Base-by-base conservation (phyloP, 2,113 vertebrate genomes). In the Ramphastos sulfuratus region DNA sequence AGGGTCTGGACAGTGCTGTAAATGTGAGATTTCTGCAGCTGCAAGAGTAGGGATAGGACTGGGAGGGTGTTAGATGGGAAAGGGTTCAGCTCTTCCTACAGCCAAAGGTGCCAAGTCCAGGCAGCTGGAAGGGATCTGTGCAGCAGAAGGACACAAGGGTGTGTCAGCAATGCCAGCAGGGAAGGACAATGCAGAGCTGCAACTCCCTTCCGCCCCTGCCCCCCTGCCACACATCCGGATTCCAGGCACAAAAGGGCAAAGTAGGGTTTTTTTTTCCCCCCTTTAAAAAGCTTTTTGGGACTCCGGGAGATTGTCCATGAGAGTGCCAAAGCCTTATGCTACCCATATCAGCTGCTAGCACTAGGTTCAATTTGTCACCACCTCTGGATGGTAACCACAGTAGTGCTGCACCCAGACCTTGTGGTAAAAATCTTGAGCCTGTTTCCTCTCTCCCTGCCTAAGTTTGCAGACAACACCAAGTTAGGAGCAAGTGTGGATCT, bases 141-240 rank as follows among this genome's bases (percentile, higher is more conserved):
- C 16, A 28, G 72, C 75, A 87, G 85, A 70, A 52, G 63, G 72
- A n/a, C 65, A 64, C 67, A 3, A 5, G 83, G 89, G 92, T 76
- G 84, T 83, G 93, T 88, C 95, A 56, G 80, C 60, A 60, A 20
- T 8, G 39, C 17, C 9, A 86, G 74, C 85, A 58, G 30, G 3
- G 6, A 50, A 87, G 87, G 94, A 95, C 92, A 90, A 89, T 64
- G 31, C 52, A 35, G 90, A 86, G 79, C 89, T 70, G 48, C 78
- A 85, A 88, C 86, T 72, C 87, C 96, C 95, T 97, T 95, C 96
- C 64, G 33, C 78, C 91, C 92, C 72, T 86, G 85, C 93, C 96
- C 82, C 94, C 79, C 13, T 84, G 69, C 95, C 60, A 94, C 79
- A 94, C 97, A 96, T 97, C 97, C 94, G 94, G 95, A 97, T 97